Base-by-base conservation (phyloP, 2,888 invertebrate species). In the Trissonchulus latispiculum region DNA sequence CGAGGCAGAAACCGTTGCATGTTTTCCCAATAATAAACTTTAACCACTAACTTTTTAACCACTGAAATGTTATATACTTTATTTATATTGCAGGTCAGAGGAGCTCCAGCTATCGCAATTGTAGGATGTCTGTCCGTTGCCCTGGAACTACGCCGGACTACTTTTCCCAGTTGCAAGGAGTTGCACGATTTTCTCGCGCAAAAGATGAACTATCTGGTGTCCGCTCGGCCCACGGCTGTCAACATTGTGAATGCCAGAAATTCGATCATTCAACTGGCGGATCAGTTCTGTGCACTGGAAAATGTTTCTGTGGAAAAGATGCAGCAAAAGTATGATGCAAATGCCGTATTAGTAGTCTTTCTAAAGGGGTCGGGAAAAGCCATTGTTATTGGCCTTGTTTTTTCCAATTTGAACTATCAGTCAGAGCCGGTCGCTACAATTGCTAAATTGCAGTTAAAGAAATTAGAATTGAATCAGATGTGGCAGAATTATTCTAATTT, bases 31-130 rank as follows among this genome's bases (percentile, higher is more conserved):
- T n/a, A n/a, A n/a, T n/a, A n/a, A n/a, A n/a, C n/a, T n/a, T n/a
- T n/a, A n/a, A n/a, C n/a, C n/a, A n/a, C n/a, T n/a, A n/a, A n/a
- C n/a, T n/a, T n/a, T n/a, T n/a, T n/a, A n/a, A n/a, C n/a, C n/a
- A n/a, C n/a, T n/a, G n/a, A n/a, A n/a, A n/a, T n/a, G n/a, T n/a
- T n/a, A n/a, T n/a, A n/a, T n/a, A n/a, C n/a, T 15, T 8, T n/a
- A 75, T 37, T 18, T 35, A 62, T 32, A 36, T 37, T 62, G 83
- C 69, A 96, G 95, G n/a, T n/a, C n/a, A n/a, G 97, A 78, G 99
- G 99, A 70, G 99, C 99, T 48, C 99, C 99, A 70, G 94, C 97
- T 1, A 99, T 99, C 82, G 97, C 96, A 23, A 93, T 96, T 78
- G 95, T 96, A 28, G 99, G 95, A 0, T 92, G 93, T 81, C 87